Evolutionary conservation across 2,113 vertebrate species (phyloP).

Genomic region (Ciconia maguari): DNA sequence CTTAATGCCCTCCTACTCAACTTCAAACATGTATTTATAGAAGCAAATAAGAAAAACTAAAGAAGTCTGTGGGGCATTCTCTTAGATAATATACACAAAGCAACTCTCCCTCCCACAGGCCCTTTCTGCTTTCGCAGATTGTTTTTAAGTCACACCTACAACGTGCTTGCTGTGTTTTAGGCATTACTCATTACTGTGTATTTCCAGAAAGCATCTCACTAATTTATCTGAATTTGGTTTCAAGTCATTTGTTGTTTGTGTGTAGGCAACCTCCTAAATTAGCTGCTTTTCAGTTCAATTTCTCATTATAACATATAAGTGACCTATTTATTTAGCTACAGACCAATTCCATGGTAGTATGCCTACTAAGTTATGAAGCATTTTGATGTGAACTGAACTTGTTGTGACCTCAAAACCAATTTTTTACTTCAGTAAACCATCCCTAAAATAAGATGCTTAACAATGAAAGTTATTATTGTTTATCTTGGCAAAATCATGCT

Average conservation of each 20-base stretch:
- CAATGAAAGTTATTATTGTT: not conserved
- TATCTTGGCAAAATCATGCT: not conserved
- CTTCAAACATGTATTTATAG: constrained; percentile 22
- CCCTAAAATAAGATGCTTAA: not conserved
- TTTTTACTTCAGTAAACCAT: not conserved
- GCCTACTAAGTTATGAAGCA: constrained; percentile 7
- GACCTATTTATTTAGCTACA: constrained; percentile 19
- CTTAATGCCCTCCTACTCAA: constrained; percentile 52
- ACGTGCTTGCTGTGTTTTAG: not conserved
- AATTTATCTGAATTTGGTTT: constrained; percentile 67
- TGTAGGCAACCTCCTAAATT: constrained; percentile 22
- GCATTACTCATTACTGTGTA: constrained; percentile 61
- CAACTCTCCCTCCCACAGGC: constrained; percentile 45
- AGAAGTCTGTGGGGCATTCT: not conserved
- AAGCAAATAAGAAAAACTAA: constrained; percentile 20
- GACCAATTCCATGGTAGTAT: not conserved
- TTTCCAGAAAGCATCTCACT: constrained; percentile 51
- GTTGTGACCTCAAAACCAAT: not conserved
- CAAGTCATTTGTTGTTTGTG: not conserved
- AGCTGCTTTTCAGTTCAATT: constrained; percentile 25
- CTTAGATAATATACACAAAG: constrained; percentile 9
- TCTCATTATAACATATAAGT: constrained; percentile 17
- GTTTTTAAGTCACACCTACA: constrained; percentile 52
- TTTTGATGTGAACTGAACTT: not conserved
- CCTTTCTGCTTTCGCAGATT: constrained; percentile 53